These are phyloP conservation scores for Hedychridium roseum DNA, from an alignment of 2,888 invertebrate genomes.

Conservation along the genomic window DNA sequence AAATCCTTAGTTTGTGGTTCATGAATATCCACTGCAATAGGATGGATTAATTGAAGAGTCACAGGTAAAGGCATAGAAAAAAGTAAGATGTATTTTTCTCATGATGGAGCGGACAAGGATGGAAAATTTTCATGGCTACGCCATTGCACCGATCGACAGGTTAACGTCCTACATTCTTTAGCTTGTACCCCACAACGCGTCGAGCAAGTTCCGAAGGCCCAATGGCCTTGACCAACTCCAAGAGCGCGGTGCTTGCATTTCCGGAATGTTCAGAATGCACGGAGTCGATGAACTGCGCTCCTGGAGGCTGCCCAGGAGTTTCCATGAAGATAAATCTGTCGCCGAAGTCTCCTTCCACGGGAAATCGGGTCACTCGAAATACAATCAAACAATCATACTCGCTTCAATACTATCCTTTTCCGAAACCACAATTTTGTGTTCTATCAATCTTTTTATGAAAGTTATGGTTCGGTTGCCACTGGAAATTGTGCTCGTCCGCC, in stretches of 20 bases:
- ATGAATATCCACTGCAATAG: too few relatives aligned
- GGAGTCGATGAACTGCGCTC: background rate
- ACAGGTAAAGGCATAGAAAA: too few relatives aligned
- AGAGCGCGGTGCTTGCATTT: conserved; percentile 9
- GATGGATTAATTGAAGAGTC: too few relatives aligned
- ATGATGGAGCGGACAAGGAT: too few relatives aligned
- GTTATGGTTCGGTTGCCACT: too few relatives aligned
- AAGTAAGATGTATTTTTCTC: too few relatives aligned
- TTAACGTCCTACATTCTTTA: conserved; percentile 40
- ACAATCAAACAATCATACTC: background rate
- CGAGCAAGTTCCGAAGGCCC: conserved; percentile 5
- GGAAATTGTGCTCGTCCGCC: too few relatives aligned
- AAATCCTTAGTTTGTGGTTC: too few relatives aligned
- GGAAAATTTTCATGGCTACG: background rate
- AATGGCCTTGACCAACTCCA: conserved; percentile 47
- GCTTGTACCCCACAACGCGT: conserved; percentile 5
- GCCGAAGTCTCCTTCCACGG: background rate
- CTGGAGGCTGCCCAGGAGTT: background rate
- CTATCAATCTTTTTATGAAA: background rate
- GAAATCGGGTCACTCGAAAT: background rate
- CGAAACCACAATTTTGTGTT: background rate
- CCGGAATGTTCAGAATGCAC: background rate
- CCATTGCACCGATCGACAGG: conserved; percentile 10
- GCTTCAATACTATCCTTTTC: background rate
- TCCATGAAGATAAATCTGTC: too few relatives aligned